Conservation (phyloP, 2,888 invertebrate genomes). For the Hofmannophila pseudospretella region DNA sequence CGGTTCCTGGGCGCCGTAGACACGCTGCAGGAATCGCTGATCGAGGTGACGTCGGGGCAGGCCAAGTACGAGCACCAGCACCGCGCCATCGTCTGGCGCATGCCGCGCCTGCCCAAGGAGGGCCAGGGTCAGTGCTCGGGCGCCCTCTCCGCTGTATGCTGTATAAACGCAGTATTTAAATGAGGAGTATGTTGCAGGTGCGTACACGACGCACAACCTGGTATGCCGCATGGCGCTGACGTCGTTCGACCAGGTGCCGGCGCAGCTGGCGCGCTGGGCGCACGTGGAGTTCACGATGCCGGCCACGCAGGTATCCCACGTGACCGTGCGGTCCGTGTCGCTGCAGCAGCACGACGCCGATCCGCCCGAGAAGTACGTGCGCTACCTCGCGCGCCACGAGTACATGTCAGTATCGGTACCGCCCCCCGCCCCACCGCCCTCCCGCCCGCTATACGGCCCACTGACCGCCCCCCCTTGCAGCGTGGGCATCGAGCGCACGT, state of each 20-base stretch:
- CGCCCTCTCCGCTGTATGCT: too few species aligned
- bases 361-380: slow-evolving; percentile 98
- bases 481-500: slow-evolving; percentile 93
- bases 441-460: too few species aligned
- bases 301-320: slow-evolving; percentile 92
- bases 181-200: slow-evolving; percentile 79
- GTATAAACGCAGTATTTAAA: background rate
- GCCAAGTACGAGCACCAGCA: slow-evolving; percentile 99
- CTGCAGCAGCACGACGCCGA: slow-evolving; percentile 92
- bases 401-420: slow-evolving; percentile 81
- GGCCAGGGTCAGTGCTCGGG: slow-evolving; percentile 90
- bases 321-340: slow-evolving; percentile 96
- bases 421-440: background rate
- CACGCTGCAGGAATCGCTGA: slow-evolving; percentile 91
- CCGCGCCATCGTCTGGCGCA: slow-evolving; percentile 98
- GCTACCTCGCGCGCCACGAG: slow-evolving; percentile 96
- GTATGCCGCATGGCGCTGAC: slow-evolving; percentile 96
- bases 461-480: slow-evolving; percentile 25
- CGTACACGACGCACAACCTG: slow-evolving; percentile 98
- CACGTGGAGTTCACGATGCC: slow-evolving; percentile 99
- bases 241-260: slow-evolving; percentile 97
- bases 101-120: slow-evolving; percentile 97
- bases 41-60: slow-evolving; percentile 96
- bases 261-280: slow-evolving; percentile 91
- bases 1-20: slow-evolving; percentile 94